Base-by-base conservation (phyloP, 2,113 vertebrate species). In the Crotalus helleri region DNA sequence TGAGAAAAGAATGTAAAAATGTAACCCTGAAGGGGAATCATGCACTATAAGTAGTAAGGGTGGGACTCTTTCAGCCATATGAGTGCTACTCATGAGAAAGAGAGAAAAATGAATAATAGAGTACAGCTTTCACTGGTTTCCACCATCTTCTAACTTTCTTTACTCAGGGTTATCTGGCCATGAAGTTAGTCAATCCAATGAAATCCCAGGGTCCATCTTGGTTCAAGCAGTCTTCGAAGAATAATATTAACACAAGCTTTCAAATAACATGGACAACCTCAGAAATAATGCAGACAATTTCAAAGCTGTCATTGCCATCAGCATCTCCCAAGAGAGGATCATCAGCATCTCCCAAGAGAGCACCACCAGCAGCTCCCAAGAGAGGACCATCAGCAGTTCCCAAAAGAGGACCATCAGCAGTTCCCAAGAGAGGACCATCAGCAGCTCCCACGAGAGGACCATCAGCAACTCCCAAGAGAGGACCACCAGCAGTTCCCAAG, bases 121-220 rank as follows among this genome's bases (percentile, higher is more conserved):
- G 7, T 12, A 0, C 6, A 88, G 1, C 69, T 19, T 7, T 53
- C 4, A 21, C 24, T 5, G 17, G 7, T 33, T 33, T 3, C 12
- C 39, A 58, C 54, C 54, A 10, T 15, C 12, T 53, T 51, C 91
- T 61, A 26, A 15, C 57, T 46, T 24, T 3, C 39, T 24, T 49
- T 91, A 19, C 26, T 11, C 94, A 98, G 97, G 94, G 93, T 55
- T 97, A 97, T 24, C 11, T 97, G 81, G 96, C 97, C 92, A 97
- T 97, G 97, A 96, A 17, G 92, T n/a, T 95, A 93, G 46, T 98
- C 13, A 96, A 96, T 51, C 95, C 96, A 0, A 86, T 95, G 4
- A 21, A 12, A 2, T 46, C n/a, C 0, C 0, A 9, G 2, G 44
- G 2, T 0, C 0, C 2, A 0, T 6, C 4, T 0, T 0, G 21